Evolutionary conservation across 2,797 vertebrate genomes (phyloP).

Genomic region (Muscicapa comitata): DNA sequence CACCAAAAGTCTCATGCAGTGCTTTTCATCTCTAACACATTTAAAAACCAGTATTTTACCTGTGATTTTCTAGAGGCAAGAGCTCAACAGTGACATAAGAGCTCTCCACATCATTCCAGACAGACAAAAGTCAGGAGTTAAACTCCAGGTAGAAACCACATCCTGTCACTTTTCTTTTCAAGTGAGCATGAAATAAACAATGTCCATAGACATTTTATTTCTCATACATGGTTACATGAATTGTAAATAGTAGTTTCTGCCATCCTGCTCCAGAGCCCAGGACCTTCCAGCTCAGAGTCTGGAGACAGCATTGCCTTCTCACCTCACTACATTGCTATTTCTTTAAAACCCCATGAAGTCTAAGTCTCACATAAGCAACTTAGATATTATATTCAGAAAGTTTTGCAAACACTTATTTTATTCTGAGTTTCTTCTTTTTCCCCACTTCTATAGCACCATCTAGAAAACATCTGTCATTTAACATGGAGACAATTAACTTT

Average conservation of each 20-base stretch:
- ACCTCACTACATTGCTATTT: neutral
- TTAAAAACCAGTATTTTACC: neutral
- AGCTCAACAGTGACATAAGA: neutral
- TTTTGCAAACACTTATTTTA: neutral
- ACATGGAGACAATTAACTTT: neutral
- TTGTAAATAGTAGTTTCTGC: neutral
- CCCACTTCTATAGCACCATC: fast-evolving
- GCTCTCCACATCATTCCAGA: neutral
- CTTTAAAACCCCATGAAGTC: neutral
- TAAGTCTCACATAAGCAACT: neutral
- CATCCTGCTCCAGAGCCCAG: neutral
- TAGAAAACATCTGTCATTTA: neutral
- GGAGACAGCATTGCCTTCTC: neutral
- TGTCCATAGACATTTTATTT: neutral
- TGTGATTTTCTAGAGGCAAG: neutral
- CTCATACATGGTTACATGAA: neutral
- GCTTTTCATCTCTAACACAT: neutral
- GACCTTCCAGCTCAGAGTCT: neutral
- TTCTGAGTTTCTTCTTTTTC: neutral
- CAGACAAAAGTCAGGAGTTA: neutral
- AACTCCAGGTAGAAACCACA: neutral
- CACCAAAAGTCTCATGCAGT: neutral
- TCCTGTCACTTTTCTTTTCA: neutral
- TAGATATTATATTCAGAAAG: neutral
- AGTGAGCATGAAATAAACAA: neutral